phyloP scores from a whole-genome alignment of 2,888 invertebrate species.

The Hydroisotoma schaefferi region DNA sequence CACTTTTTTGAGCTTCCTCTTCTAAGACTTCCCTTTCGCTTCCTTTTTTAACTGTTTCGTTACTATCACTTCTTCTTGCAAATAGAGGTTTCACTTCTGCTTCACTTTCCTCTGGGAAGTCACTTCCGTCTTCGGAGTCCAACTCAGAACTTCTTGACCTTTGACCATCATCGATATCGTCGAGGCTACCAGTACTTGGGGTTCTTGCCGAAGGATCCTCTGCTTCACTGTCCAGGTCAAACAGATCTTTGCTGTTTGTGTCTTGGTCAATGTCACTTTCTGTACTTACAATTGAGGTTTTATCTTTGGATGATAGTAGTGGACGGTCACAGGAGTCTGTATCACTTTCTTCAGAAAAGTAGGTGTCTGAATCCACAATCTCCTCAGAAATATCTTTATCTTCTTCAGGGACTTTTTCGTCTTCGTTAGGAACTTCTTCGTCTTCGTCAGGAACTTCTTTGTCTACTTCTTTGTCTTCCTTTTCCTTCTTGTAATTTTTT shows the following conservation, averaged over 20 bases:
- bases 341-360: too few species aligned
- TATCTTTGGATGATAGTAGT: too few species aligned
- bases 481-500: neutral
- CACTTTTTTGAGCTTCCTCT: neutral
- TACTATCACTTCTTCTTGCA: too few species aligned
- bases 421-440: neutral
- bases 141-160: neutral
- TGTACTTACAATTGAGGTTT: too few species aligned
- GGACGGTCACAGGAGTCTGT: neutral
- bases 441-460: neutral
- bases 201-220: neutral
- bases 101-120: neutral
- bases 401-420: neutral
- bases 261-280: too few species aligned
- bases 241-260: neutral
- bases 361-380: too few species aligned
- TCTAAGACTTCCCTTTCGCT: neutral
- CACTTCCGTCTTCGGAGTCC: neutral
- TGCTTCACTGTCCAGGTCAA: neutral
- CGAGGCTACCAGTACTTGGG: neutral
- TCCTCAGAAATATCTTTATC: neutral
- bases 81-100: too few species aligned
- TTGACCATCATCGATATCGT: too few species aligned
- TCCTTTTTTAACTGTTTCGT: neutral
- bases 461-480: neutral